Evolutionary conservation across 2,113 vertebrate genomes (phyloP).

Genomic region (Mesembrinibis cayennensis): DNA sequence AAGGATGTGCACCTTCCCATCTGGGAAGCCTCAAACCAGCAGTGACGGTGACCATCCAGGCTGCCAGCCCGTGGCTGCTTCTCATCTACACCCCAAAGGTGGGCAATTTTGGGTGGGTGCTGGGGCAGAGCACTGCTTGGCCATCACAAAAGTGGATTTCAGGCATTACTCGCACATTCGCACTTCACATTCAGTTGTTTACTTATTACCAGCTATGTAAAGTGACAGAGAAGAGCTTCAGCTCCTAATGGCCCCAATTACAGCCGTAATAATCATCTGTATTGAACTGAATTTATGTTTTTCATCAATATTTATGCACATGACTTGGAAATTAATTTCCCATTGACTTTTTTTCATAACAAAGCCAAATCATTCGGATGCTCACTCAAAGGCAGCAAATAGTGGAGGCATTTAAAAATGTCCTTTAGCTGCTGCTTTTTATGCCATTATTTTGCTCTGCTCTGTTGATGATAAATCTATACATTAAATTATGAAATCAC

Average conservation of each 20-base stretch:
- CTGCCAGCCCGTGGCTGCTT: neutral
- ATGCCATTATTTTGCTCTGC: neutral
- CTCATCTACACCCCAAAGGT: neutral
- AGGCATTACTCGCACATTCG: neutral
- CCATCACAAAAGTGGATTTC: neutral
- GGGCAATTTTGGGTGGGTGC: accelerated
- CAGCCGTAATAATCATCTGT: neutral
- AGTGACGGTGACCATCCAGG: accelerated
- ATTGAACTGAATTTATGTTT: neutral
- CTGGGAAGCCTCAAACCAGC: neutral
- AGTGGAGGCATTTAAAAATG: neutral
- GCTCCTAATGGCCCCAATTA: slow-evolving; percentile 29
- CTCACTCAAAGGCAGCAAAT: slow-evolving; percentile 14
- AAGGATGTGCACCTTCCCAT: neutral
- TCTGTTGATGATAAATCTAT: neutral
- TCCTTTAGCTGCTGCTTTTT: neutral
- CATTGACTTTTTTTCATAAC: slow-evolving; percentile 12
- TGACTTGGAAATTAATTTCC: slow-evolving; percentile 47
- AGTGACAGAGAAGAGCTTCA: neutral
- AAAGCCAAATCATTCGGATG: neutral
- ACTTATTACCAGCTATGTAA: neutral
- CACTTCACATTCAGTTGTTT: neutral
- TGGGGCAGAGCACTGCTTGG: neutral
- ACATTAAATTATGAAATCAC: neutral
- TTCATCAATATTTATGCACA: slow-evolving; percentile 32